Percentiles rank a stretch among this genome's conserved stretches.
Conservation (phyloP, 1,140 invertebrate species). For the Conus ventricosus region DNA sequence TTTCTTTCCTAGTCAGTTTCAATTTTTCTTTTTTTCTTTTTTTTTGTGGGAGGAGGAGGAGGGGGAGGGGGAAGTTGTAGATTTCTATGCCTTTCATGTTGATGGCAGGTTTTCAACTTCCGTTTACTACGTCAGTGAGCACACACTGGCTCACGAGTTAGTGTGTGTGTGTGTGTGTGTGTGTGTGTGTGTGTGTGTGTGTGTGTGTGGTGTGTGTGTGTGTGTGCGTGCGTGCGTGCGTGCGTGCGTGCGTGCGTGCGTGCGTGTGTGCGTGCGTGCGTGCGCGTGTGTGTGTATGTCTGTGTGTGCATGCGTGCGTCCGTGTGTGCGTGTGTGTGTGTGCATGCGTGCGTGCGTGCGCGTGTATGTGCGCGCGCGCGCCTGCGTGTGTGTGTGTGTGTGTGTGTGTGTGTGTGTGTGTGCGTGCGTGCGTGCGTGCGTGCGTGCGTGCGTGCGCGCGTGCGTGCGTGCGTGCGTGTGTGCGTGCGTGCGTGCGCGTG, state of each 20-base stretch:
- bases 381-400: neutral
- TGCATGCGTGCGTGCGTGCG: neutral
- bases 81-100: too few relatives aligned
- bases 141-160: neutral
- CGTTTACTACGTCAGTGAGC: too few relatives aligned
- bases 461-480: neutral
- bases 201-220: neutral
- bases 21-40: too few relatives aligned
- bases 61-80: too few relatives aligned
- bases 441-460: neutral
- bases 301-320: neutral
- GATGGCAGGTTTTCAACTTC: too few relatives aligned
- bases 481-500: neutral
- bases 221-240: neutral
- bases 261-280: neutral
- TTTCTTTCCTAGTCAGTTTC: too few relatives aligned
- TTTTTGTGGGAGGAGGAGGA: too few relatives aligned
- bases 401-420: neutral
- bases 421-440: neutral
- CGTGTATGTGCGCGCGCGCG: neutral
- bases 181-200: neutral
- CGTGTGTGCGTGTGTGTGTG: neutral
- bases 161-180: slow-evolving; percentile 1
- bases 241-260: neutral
- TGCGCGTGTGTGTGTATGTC: neutral